Percentiles rank a stretch among this genome's conserved stretches.
Conservation (phyloP, 2,888 invertebrate genomes). For the Pristionchus mayeri region DNA sequence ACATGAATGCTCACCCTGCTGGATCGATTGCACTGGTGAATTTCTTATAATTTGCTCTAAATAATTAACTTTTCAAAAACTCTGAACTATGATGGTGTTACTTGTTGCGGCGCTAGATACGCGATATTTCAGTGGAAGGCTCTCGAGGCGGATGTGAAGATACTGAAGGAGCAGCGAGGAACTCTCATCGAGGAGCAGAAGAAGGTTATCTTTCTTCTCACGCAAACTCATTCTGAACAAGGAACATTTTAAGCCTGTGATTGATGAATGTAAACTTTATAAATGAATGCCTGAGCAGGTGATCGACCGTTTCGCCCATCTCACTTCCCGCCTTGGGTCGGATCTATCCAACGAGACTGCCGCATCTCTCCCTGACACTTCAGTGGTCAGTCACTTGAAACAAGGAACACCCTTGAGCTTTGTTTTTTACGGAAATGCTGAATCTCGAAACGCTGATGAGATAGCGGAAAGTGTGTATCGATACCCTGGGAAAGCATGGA, state of each 20-base stretch:
- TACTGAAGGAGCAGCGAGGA: not conserved
- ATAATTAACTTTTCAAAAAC: not conserved
- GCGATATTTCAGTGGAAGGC: slow-evolving; percentile 43
- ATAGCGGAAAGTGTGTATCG: too few species aligned
- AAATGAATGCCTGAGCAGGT: too few species aligned
- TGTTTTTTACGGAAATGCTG: too few species aligned
- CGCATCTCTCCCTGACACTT: not conserved
- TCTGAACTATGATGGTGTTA: too few species aligned
- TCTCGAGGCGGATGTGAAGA: slow-evolving; percentile 32
- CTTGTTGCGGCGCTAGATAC: too few species aligned
- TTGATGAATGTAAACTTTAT: too few species aligned
- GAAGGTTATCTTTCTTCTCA: too few species aligned
- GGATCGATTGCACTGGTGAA: slow-evolving; percentile 20
- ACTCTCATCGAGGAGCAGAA: slow-evolving; percentile 33
- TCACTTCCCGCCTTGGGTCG: slow-evolving; percentile 7
- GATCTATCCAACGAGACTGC: not conserved
- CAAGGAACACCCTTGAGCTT: too few species aligned
- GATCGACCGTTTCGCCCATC: slow-evolving; percentile 2
- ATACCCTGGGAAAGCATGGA: too few species aligned
- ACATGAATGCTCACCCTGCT: not conserved
- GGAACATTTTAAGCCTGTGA: too few species aligned
- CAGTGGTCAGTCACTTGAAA: slow-evolving; percentile 41
- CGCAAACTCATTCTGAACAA: too few species aligned
- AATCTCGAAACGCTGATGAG: too few species aligned
- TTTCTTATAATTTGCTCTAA: not conserved